Base-by-base conservation (phyloP, 1,140 invertebrate genomes). In the Gryllus bimaculatus region DNA sequence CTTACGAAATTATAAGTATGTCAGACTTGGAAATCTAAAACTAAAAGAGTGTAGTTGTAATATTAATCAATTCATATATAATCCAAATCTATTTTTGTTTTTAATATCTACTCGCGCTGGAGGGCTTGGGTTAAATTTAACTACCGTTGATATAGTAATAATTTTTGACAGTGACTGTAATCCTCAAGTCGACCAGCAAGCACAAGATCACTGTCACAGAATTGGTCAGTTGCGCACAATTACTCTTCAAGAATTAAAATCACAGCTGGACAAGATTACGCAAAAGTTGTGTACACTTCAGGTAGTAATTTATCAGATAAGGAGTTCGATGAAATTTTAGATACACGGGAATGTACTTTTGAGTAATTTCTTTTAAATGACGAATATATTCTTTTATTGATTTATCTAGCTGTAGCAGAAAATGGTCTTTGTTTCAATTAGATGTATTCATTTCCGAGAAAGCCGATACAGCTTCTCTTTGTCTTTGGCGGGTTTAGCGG, bases 121-220 rank as follows among this genome's bases (percentile, higher is more conserved):
- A 75, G 91, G 91, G 20, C 84, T 92, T n/a, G 93, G 93, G 54
- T 89, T 95, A 47, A 95, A 94, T 85, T 85, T 95, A 15, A 89
- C 90, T 13, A 87, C 88, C 49, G 93, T 93, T 15, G 93, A 95
- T 85, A 94, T 93, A 77, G 93, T 94, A 10, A 92, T 95, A 74
- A 90, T 94, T 78, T 94, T 91, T 83, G 92, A 95, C 83, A 90
- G 89, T 73, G 93, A 94, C 85, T 94, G 89, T 89, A 93, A 94
- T 87, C 93, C 93, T 73, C 93, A 94, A 85, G 85, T 84, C 76
- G 93, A 95, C 84, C 85, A 93, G 18, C 93, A 95, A 87, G 93
- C 93, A 7, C 91, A 93, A 87, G 93, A 93, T 83, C 86, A 93
- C 48, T 93, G 92, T 83, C 93, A 95, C 83, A 86, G 93, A 77